A percentile compares a stretch with the other conserved stretches of the same genome.
phyloP scores from a whole-genome alignment of 2,888 invertebrate genomes.

The Cepaea hortensis region DNA sequence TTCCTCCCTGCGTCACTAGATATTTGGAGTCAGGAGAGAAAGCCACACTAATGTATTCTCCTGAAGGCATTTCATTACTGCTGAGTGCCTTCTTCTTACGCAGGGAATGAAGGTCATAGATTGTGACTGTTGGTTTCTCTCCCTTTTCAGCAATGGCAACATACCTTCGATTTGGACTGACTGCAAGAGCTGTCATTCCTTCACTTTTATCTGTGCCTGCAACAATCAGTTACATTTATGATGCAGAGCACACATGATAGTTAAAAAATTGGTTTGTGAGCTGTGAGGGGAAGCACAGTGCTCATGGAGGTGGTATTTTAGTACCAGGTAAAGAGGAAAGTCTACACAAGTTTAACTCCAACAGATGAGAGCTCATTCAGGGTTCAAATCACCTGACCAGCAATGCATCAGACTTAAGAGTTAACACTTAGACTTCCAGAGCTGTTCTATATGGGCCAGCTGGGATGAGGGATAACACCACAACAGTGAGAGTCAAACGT shows the following conservation, averaged over 20 bases:
- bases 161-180: constrained; percentile 76
- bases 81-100: constrained; percentile 76
- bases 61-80: constrained; percentile 77
- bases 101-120: constrained; percentile 77
- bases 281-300: no score
- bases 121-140: constrained; percentile 76
- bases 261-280: no score
- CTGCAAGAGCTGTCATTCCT: constrained; percentile 76
- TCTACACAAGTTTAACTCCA: no score
- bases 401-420: no score
- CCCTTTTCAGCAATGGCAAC: constrained; percentile 76
- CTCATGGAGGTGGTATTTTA: no score
- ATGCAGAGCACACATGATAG: not conserved
- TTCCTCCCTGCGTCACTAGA: constrained; percentile 86
- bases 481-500: no score
- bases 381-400: no score
- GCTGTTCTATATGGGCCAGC: no score
- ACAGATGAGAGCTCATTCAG: no score
- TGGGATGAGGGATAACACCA: no score
- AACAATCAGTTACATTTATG: not conserved
- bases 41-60: constrained; percentile 84
- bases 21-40: constrained; percentile 90
- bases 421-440: no score
- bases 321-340: no score
- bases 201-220: constrained; percentile 74